Base-by-base conservation (phyloP, 2,888 invertebrate species). In the Plutella xylostella region DNA sequence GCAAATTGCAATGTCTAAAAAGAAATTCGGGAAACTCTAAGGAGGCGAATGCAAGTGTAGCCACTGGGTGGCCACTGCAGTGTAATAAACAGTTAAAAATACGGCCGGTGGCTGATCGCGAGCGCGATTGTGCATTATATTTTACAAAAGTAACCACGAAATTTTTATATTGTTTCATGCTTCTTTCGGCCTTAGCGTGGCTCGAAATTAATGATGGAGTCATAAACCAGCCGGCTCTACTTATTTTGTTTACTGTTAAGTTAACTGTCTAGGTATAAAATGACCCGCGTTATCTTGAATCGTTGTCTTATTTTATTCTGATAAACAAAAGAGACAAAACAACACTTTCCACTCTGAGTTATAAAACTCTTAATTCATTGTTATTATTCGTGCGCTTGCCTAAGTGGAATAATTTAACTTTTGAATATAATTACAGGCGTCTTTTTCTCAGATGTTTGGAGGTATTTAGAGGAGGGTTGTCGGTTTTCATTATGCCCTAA, bases 21-120 rank as follows among this genome's bases (percentile, higher is more conserved):
- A 47, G 46, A 46, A 42, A 15, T 40, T 40, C 37, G 37, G 22
- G 22, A 20, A 25, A n/a, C 22, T 15, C 39, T 28, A 39, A 39
- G 39, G 17, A 39, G 39, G 12, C 19, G 39, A 39, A 31, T 31
- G 40, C 14, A 42, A 43, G 43, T 45, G 43, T 38, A 31, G 42
- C 21, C 42, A 40, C 43, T 35, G 28, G n/a, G 41, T 41, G 37
- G 45, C 44, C 42, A 61, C 61, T 72, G 76, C 73, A 67, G 72
- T 60, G 61, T 56, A 57, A 74, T 78, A 78, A 78, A 76, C 69
- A 72, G 66, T 70, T 69, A 69, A 70, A 75, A 62, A 65, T 75
- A 79, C 72, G 70, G 63, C 55, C 57, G 50, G 45, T 54, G 56
- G 61, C 61, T 63, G 75, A 75, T 76, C 70, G 63, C 55, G 53